A percentile compares a stretch with the other conserved stretches of the same genome.
Evolutionary conservation across 2,888 invertebrate species (phyloP).

Genomic region (Lepidochrysops patricia): DNA sequence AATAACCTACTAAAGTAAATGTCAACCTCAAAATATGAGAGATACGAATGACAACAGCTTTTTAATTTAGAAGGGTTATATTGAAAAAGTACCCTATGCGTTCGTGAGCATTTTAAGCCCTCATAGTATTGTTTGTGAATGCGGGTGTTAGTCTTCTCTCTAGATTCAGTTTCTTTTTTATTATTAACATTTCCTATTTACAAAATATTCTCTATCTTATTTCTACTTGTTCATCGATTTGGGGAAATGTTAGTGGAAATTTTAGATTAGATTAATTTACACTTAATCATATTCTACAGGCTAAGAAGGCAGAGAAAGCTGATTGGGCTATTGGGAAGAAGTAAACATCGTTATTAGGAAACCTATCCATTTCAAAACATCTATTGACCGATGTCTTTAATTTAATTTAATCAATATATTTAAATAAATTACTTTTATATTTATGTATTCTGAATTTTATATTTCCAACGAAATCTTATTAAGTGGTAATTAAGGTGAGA

Average conservation of each 20-base stretch:
- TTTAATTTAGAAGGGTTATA: too few species aligned
- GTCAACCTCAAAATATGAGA: too few species aligned
- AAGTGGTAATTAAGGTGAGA: conserved; percentile 50
- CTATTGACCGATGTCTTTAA: conserved; percentile 34
- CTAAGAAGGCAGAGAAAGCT: conserved; percentile 85
- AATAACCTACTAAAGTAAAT: too few species aligned
- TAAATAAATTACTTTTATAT: conserved; percentile 48
- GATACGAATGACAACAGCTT: too few species aligned
- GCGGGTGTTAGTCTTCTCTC: too few species aligned
- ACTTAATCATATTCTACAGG: conserved; percentile 74
- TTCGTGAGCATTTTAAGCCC: too few species aligned
- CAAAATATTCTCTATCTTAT: neutral
- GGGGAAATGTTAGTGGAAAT: neutral
- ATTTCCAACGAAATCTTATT: conserved; percentile 33
- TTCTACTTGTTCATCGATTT: neutral
- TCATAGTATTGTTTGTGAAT: too few species aligned
- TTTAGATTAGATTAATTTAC: conserved; percentile 23
- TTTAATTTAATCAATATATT: conserved; percentile 46
- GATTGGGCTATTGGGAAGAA: conserved; percentile 80
- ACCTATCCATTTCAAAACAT: conserved; percentile 30
- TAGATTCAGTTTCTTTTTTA: neutral
- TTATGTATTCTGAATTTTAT: conserved; percentile 35
- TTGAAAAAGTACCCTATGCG: too few species aligned
- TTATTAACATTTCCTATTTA: neutral
- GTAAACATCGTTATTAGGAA: conserved; percentile 41